phyloP scores from a whole-genome alignment of 2,888 invertebrate species.

The Steinernema hermaphroditum region DNA sequence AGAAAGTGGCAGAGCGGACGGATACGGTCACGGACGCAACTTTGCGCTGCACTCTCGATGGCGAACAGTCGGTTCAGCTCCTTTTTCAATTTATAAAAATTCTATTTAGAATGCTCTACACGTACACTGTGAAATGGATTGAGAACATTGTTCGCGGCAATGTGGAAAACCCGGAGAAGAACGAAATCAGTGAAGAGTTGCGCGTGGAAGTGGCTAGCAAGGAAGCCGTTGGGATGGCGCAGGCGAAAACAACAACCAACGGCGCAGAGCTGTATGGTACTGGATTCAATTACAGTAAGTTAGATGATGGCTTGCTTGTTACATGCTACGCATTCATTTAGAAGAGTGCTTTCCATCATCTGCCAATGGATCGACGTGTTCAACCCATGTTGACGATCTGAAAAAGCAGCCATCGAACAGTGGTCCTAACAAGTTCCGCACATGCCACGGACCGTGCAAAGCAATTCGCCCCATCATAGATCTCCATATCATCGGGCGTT shows the following conservation, averaged over 20 bases:
- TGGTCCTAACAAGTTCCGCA: background rate
- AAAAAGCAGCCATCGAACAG: constrained; percentile 8
- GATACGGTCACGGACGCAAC: background rate
- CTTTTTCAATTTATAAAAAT: background rate
- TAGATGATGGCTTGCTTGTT: background rate
- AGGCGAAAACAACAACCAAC: background rate
- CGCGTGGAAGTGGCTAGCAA: too few relatives aligned
- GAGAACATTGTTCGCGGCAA: background rate
- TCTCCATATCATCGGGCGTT: background rate
- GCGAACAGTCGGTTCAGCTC: background rate
- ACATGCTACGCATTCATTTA: background rate
- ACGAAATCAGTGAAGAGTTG: background rate
- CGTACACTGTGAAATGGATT: background rate
- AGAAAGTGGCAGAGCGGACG: background rate
- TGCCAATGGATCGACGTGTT: background rate
- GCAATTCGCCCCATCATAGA: background rate
- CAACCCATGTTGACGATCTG: background rate
- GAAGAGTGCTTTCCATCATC: background rate
- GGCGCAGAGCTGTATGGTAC: background rate
- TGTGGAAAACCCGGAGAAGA: background rate
- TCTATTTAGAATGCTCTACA: background rate
- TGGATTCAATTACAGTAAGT: background rate
- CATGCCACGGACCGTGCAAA: background rate
- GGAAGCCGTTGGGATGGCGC: too few relatives aligned
- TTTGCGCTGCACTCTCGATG: background rate